phyloP scores from a whole-genome alignment of 2,113 vertebrate genomes.

The Phaethon lepturus region DNA sequence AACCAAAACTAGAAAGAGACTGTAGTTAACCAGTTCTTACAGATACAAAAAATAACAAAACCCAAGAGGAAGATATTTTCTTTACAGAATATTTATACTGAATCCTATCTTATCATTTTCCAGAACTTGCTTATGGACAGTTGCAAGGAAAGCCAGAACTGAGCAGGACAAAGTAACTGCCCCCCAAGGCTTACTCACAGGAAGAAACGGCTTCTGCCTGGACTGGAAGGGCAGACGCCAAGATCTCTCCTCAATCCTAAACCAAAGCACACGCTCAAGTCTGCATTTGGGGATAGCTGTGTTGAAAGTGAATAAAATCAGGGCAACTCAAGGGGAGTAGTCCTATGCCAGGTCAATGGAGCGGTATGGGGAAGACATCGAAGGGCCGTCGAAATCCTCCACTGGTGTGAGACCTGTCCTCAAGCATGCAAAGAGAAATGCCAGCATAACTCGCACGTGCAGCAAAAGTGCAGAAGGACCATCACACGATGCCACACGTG shows the following conservation, averaged over 20 bases:
- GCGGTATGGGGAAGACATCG: not conserved
- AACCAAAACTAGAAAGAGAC: not conserved
- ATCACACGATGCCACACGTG: rapidly evolving
- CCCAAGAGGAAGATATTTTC: not conserved
- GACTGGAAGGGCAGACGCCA: not conserved
- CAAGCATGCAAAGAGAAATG: not conserved
- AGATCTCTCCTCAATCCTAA: not conserved
- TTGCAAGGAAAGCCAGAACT: not conserved
- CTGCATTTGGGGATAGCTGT: not conserved
- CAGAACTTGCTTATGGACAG: not conserved
- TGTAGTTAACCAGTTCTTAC: not conserved
- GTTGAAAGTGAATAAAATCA: not conserved
- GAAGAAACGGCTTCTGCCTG: not conserved
- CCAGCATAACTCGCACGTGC: rapidly evolving
- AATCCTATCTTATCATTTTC: not conserved
- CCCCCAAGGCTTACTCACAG: not conserved
- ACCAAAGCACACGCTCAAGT: not conserved
- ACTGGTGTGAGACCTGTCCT: not conserved
- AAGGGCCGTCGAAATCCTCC: not conserved
- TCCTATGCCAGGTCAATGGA: not conserved
- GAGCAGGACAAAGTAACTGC: not conserved
- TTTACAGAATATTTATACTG: not conserved
- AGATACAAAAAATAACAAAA: not conserved
- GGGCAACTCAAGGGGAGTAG: not conserved
- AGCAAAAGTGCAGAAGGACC: not conserved